Base-by-base conservation (phyloP, 92 coral and sea anemone genomes). In the Scolanthus callimorphus region DNA sequence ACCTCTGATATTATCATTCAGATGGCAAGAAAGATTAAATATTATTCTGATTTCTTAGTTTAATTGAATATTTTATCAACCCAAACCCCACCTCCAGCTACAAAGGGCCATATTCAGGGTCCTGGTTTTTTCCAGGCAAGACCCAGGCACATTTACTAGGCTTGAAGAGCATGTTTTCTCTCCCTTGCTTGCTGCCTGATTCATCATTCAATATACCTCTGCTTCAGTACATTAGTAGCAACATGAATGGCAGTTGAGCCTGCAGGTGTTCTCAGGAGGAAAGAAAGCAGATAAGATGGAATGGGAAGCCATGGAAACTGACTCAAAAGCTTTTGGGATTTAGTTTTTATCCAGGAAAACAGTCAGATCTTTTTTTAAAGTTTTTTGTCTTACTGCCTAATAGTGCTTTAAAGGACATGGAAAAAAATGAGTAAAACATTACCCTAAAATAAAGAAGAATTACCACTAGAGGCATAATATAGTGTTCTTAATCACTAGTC, bases 221-320 rank as follows among this genome's bases (percentile, higher is more conserved):
- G n/a, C n/a, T n/a, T n/a, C n/a, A n/a, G n/a, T n/a, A n/a, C n/a
- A n/a, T n/a, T n/a, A n/a, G n/a, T n/a, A n/a, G n/a, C n/a, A n/a
- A n/a, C n/a, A n/a, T n/a, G n/a, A n/a, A n/a, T n/a, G n/a, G n/a
- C 41, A 34, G 6, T 34, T 34, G 41, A 6, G 6, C 12, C 22
- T n/a, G 69, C 69, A 63, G 69, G 69, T 63, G 69, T 48, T 49
- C 17, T 6, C 2, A 11, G 38, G 58, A 25, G 29, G 30, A 52
- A 2, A 45, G 26, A 45, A 63, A 44, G 30, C 23, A 27, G 57
- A 63, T 63, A 63, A 63, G 69, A 50, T 29, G 25, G 20, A 8
- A 63, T 47, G 48, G 69, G 69, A 63, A 63, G 58, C 30, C 46
- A 49, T 49, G 17, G 17, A 46, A 20, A 46, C 19, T 46, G 52